A percentile compares a stretch with the other conserved stretches of the same genome.
Conservation (phyloP, 2,888 invertebrate genomes). For the Temnothorax unifasciatus region DNA sequence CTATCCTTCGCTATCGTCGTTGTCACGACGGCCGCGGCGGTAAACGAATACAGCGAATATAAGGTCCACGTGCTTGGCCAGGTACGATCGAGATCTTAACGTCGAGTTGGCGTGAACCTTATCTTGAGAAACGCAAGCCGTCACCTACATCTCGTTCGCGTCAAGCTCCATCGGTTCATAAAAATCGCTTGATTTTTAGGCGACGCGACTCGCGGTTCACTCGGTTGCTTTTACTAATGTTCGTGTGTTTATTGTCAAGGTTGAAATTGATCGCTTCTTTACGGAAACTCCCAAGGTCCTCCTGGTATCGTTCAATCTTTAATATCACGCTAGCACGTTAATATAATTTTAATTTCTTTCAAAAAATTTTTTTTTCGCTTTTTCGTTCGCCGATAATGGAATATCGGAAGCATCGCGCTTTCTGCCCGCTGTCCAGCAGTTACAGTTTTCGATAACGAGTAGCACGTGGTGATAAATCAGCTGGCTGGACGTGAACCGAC, state of each 20-base stretch:
- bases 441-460: not conserved
- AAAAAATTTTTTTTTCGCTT: not conserved
- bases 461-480: slow-evolving; percentile 65
- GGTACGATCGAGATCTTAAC: slow-evolving; percentile 80
- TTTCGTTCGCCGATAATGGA: not conserved
- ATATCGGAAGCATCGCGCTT: not conserved
- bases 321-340: slow-evolving; percentile 7
- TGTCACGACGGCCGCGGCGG: slow-evolving; percentile 31
- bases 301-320: not conserved
- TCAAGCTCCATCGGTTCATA: slow-evolving; percentile 53
- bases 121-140: slow-evolving; percentile 69
- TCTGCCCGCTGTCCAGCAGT: not conserved
- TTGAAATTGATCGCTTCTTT: slow-evolving; percentile 46
- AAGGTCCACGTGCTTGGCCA: slow-evolving; percentile 51
- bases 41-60: slow-evolving; percentile 58
- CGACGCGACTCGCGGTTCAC: slow-evolving; percentile 29
- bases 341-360: slow-evolving; percentile 1
- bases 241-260: slow-evolving; percentile 65
- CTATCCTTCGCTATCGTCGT: slow-evolving; percentile 50
- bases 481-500: slow-evolving; percentile 60
- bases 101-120: slow-evolving; percentile 81
- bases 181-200: slow-evolving; percentile 56
- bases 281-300: not conserved
- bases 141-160: slow-evolving; percentile 17
- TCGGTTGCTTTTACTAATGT: slow-evolving; percentile 7